Base-by-base conservation (phyloP, 2,888 invertebrate genomes). In the Synanthedon formicaeformis region DNA sequence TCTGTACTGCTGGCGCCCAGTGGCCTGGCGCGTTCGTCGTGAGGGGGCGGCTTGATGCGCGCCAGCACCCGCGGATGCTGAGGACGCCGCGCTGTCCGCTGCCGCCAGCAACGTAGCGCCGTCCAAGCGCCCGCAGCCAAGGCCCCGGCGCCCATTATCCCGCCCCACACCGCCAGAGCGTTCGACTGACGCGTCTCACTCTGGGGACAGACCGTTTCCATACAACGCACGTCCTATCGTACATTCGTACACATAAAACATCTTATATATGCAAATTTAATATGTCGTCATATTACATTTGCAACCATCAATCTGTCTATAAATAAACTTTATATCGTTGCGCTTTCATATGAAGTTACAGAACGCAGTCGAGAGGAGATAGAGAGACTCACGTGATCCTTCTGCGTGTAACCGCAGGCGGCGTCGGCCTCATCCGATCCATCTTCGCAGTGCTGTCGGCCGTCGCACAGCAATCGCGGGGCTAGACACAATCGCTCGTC, bases 401-500 rank as follows among this genome's bases (percentile, higher is more conserved):
- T 72, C 14, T 68, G 70, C 0, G 69, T 61, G 58, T 64, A 66
- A 0, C 85, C 81, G 65, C 94, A 94, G 3, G 90, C 89, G 2
- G 91, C 88, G 1, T 90, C 88, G 5, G 90, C 84, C 73, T 96
- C 96, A 72, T 96, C 96, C 0, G 93, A 90, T 1, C 94, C 94
- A 78, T 96, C 95, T 1, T 91, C 91, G 71, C 96, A 96, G 70
- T 96, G 91, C 10, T 90, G 90, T 75, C 90, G 91, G 0, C 93
- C 92, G 75, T 96, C 94, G 66, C 96, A 96, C 1, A 95, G 81
- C 6, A 90, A 76, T 0, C 89, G 80, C 2, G 90, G 81, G 0
- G 93, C 88, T 16, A 96, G 90, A 63, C 96, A 96, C 0, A 92
- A 90, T 13, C 92, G 91, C 48, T 91, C 92, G 54, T 91, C 90